Percentiles rank a stretch among this genome's conserved stretches.
These are phyloP conservation scores for Sebastiscus tertius DNA, from an alignment of 2,797 vertebrate genomes.

Conservation along the genomic window DNA sequence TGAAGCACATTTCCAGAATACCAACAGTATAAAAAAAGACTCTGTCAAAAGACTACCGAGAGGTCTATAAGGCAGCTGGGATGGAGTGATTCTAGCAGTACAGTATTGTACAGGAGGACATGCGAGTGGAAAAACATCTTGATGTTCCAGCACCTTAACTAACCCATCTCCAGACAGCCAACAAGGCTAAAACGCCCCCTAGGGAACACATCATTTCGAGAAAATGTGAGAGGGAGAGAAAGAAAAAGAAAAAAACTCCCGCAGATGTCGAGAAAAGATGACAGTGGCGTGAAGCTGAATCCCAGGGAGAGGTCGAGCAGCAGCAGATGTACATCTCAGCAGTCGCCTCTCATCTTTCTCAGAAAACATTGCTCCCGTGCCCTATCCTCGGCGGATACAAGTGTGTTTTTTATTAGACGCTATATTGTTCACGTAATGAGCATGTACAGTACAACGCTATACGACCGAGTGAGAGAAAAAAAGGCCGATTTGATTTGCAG, in stretches of 20 bases:
- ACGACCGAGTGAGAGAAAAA: neutral
- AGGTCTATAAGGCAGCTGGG: neutral
- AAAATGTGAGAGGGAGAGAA: constrained; percentile 1
- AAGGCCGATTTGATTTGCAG: neutral
- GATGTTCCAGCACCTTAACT: constrained; percentile 31
- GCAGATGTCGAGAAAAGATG: constrained; percentile 15
- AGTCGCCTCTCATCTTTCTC: constrained; percentile 40
- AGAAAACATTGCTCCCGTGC: neutral
- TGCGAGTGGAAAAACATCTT: constrained; percentile 19
- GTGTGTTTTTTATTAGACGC: neutral
- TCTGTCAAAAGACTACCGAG: neutral
- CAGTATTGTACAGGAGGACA: neutral
- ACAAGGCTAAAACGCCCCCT: constrained; percentile 42
- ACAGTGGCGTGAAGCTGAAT: constrained; percentile 27
- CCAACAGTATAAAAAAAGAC: neutral
- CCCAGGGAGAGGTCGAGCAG: constrained; percentile 20
- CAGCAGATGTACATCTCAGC: constrained; percentile 44
- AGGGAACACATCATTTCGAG: constrained; percentile 36
- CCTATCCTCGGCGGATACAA: neutral
- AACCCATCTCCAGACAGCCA: constrained; percentile 23
- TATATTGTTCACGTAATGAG: constrained; percentile 5
- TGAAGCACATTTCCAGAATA: neutral
- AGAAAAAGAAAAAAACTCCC: constrained; percentile 3
- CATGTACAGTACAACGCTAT: neutral
- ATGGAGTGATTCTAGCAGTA: neutral